Evolutionary conservation across 1,140 invertebrate genomes (phyloP).

Genomic region (Drosophila trapezifrons): DNA sequence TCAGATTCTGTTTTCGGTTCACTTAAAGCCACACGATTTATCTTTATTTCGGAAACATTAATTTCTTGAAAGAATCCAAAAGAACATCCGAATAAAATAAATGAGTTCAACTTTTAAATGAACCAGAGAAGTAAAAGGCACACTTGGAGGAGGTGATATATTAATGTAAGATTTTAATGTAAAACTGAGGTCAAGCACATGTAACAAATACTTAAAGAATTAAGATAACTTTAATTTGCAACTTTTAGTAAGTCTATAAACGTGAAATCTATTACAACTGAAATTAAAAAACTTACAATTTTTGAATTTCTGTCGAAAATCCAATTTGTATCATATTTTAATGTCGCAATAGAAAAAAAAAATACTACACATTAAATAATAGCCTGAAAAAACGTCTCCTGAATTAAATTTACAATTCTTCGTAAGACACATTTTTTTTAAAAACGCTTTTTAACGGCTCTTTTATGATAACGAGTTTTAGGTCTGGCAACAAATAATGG

Average conservation of each 20-base stretch:
- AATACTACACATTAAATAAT: background rate
- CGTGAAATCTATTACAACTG: too few species aligned
- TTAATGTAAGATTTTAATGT: constrained; percentile 3
- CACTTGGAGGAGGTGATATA: constrained; percentile 1
- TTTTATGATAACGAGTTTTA: background rate
- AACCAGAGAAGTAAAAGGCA: constrained; percentile 7
- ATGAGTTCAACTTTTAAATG: constrained; percentile 11
- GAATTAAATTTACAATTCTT: background rate
- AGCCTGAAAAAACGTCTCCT: background rate
- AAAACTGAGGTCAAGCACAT: background rate
- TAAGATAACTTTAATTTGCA: background rate
- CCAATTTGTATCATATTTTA: background rate
- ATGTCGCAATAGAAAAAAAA: background rate
- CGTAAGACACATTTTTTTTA: background rate
- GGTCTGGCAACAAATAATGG: constrained; percentile 2
- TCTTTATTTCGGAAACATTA: constrained; percentile 6
- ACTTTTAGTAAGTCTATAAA: background rate
- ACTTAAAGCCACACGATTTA: constrained; percentile 8
- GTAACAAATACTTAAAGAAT: background rate
- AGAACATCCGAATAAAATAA: constrained; percentile 9
- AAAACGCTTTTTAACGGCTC: background rate
- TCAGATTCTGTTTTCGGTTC: background rate
- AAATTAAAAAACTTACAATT: background rate
- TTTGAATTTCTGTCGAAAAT: background rate
- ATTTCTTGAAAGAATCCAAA: constrained; percentile 13